phyloP scores from a whole-genome alignment of 2,888 invertebrate species.

The Penaeus monodon region DNA sequence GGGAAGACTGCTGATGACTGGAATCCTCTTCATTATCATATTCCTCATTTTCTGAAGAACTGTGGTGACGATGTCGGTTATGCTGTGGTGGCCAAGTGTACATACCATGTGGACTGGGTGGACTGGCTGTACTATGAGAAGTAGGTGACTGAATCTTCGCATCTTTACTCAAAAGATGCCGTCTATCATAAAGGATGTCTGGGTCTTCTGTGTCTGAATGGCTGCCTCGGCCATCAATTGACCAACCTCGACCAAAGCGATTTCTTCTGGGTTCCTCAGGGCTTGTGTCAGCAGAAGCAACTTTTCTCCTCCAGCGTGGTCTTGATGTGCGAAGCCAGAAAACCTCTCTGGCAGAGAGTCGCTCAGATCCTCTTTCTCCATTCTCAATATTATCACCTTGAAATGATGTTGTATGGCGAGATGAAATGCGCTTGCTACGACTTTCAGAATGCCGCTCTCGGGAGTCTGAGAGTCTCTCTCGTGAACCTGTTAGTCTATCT shows the following conservation, averaged over 20 bases:
- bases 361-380: conserved; percentile 32
- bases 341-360: conserved; percentile 56
- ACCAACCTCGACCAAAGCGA: conserved; percentile 58
- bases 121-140: conserved; percentile 40
- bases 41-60: conserved; percentile 49
- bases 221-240: conserved; percentile 57
- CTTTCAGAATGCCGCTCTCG: conserved; percentile 17
- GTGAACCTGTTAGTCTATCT: conserved; percentile 24
- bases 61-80: conserved; percentile 60
- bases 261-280: conserved; percentile 61
- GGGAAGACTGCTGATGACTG: conserved; percentile 3
- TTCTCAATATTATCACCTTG: conserved; percentile 16
- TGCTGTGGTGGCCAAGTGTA: conserved; percentile 65
- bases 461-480: conserved; percentile 20
- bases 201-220: conserved; percentile 62
- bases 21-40: conserved; percentile 23
- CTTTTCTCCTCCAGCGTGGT: conserved; percentile 63
- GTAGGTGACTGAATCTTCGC: not conserved
- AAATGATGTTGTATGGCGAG: conserved; percentile 6
- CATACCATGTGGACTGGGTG: conserved; percentile 64
- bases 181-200: conserved; percentile 47
- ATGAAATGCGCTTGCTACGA: conserved; percentile 5
- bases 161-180: conserved; percentile 15
- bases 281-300: conserved; percentile 64
- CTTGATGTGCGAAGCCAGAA: conserved; percentile 64